Conservation (phyloP, 2,113 vertebrate species). For the Percina caprodes region DNA sequence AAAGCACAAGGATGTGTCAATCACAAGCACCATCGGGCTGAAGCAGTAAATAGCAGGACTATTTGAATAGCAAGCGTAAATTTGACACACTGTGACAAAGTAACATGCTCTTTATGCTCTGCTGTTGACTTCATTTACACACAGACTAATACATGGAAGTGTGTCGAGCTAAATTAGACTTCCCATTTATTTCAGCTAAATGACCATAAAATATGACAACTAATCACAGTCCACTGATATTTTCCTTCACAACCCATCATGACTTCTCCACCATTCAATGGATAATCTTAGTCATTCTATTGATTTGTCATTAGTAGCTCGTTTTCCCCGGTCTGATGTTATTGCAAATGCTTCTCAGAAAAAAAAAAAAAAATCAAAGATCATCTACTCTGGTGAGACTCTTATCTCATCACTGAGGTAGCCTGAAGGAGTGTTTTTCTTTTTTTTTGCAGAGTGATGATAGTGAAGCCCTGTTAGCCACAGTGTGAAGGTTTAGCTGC, state of each 20-base stretch:
- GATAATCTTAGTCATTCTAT: background rate
- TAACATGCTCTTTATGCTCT: background rate
- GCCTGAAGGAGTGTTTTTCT: constrained; percentile 34
- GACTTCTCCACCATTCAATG: background rate
- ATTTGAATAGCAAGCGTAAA: constrained; percentile 51
- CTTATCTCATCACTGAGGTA: constrained; percentile 47
- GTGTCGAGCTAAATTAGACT: background rate
- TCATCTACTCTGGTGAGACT: background rate
- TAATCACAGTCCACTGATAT: background rate
- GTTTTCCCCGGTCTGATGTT: constrained; percentile 26
- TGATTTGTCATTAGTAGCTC: constrained; percentile 16
- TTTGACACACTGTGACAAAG: constrained; percentile 30
- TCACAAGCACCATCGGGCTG: constrained; percentile 43
- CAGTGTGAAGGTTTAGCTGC: constrained; percentile 59
- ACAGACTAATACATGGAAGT: background rate
- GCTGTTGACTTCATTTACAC: constrained; percentile 1
- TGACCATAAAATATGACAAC: background rate
- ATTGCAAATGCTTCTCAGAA: constrained; percentile 26
- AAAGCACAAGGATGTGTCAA: constrained; percentile 76
- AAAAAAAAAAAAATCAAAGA: background rate
- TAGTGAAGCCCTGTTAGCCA: constrained; percentile 57
- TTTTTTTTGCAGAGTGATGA: constrained; percentile 36
- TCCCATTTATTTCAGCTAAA: background rate
- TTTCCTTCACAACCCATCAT: background rate
- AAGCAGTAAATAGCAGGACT: constrained; percentile 57